Percentiles rank a stretch among this genome's conserved stretches.
Evolutionary conservation across 2,113 vertebrate genomes (phyloP).

Genomic region (Acinonyx jubatus): DNA sequence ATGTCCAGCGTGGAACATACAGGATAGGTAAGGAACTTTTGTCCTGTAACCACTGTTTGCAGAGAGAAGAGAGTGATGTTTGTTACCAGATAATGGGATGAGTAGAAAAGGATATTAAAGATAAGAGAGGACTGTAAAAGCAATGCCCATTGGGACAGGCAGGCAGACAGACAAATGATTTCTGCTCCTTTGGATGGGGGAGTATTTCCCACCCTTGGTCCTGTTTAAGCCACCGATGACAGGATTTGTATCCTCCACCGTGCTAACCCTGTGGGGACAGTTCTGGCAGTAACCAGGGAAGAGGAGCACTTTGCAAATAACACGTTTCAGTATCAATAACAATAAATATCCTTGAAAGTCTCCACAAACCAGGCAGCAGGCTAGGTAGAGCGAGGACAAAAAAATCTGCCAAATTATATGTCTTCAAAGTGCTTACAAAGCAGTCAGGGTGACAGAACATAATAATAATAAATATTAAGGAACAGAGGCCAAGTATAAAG

Average conservation of each 20-base stretch:
- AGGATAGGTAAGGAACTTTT: not conserved
- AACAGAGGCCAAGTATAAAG: conserved; percentile 9
- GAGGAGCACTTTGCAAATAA: conserved; percentile 8
- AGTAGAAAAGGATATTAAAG: not conserved
- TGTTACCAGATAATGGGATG: not conserved
- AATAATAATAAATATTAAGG: conserved; percentile 34
- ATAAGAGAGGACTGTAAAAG: not conserved
- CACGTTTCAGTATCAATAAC: not conserved
- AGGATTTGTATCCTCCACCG: not conserved
- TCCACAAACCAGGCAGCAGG: not conserved
- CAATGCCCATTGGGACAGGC: not conserved
- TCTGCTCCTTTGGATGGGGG: not conserved
- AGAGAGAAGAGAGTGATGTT: not conserved
- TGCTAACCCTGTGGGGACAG: not conserved
- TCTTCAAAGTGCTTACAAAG: conserved; percentile 37
- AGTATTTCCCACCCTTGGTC: not conserved
- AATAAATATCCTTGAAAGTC: conserved; percentile 28
- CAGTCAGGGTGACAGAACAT: conserved; percentile 13
- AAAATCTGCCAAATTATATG: not conserved
- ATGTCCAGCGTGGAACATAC: not conserved
- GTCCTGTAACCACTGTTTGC: not conserved
- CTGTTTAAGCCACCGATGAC: not conserved
- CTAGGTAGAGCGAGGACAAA: not conserved
- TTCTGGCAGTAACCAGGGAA: not conserved
- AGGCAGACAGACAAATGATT: not conserved